These are phyloP conservation scores for Discoglossus pictus DNA, from an alignment of 2,797 vertebrate species.

Conservation along the genomic window DNA sequence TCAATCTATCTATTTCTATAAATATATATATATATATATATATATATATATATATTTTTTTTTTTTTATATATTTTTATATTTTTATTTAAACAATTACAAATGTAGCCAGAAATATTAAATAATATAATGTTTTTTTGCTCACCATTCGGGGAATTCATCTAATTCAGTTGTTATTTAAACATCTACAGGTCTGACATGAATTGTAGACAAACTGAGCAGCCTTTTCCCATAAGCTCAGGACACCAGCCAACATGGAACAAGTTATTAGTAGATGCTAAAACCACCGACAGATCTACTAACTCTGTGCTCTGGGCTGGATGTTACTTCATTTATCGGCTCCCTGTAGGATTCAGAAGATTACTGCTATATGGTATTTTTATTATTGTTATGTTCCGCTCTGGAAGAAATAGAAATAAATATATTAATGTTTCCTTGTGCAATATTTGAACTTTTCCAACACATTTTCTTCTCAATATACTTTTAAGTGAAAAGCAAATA, in stretches of 20 bases:
- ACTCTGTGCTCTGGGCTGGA: constrained; percentile 19
- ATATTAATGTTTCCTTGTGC: neutral
- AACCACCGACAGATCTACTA: constrained; percentile 22
- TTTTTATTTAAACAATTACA: too few relatives aligned
- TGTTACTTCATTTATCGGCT: constrained; percentile 14
- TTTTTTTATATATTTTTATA: too few relatives aligned
- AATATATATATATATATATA: too few relatives aligned
- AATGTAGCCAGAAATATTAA: too few relatives aligned
- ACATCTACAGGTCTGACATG: constrained; percentile 23
- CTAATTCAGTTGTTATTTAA: too few relatives aligned
- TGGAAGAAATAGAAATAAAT: constrained; percentile 16
- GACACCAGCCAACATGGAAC: constrained; percentile 13
- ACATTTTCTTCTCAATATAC: neutral
- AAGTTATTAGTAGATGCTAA: constrained; percentile 36
- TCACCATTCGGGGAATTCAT: too few relatives aligned
- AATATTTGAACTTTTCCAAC: constrained; percentile 15
- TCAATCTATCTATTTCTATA: too few relatives aligned
- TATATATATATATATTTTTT: too few relatives aligned
- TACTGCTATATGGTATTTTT: constrained; percentile 28
- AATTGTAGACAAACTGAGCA: constrained; percentile 6
- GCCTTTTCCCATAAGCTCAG: constrained; percentile 11
- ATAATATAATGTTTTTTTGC: too few relatives aligned
- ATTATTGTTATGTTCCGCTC: constrained; percentile 21
- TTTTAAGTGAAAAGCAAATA: too few relatives aligned
- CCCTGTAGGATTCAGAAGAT: constrained; percentile 22